phyloP scores from a whole-genome alignment of 2,888 invertebrate species.

The Frankliniella intonsa region DNA sequence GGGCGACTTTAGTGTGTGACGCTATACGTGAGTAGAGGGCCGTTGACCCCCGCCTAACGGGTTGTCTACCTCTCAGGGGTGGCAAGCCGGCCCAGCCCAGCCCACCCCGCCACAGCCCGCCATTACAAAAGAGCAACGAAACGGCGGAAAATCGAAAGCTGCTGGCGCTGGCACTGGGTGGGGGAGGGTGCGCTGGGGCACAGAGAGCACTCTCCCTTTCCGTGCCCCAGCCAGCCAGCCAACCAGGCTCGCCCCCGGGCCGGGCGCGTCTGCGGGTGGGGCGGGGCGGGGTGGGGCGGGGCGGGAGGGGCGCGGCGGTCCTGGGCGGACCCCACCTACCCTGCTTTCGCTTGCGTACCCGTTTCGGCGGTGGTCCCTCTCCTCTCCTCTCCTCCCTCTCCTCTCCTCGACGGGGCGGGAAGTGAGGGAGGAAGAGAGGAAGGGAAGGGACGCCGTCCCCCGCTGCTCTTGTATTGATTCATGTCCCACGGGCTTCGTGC shows the following conservation, averaged over 20 bases:
- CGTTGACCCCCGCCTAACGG: background rate
- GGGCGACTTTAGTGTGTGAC: background rate
- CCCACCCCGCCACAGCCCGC: background rate
- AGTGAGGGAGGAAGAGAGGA: background rate
- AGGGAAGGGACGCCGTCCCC: no score
- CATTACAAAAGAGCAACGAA: background rate
- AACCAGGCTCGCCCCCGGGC: background rate
- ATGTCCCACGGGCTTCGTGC: background rate
- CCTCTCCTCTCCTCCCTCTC: background rate
- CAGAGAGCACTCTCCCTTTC: background rate
- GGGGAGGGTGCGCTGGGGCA: background rate
- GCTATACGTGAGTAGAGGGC: background rate
- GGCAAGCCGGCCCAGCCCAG: background rate
- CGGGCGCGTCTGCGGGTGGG: no score
- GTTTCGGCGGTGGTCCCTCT: no score
- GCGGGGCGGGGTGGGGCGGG: background rate
- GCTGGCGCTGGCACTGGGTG: background rate
- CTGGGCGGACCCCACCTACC: background rate
- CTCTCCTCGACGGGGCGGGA: background rate
- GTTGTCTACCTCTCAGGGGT: background rate
- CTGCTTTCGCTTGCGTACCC: no score
- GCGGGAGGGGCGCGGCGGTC: background rate
- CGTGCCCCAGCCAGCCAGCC: background rate
- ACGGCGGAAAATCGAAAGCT: background rate
- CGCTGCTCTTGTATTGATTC: no score